Evolutionary conservation across 2,797 vertebrate species (phyloP), one percentile per base, ranked within the genome.

Genomic region (Uromys caudimaculatus): DNA sequence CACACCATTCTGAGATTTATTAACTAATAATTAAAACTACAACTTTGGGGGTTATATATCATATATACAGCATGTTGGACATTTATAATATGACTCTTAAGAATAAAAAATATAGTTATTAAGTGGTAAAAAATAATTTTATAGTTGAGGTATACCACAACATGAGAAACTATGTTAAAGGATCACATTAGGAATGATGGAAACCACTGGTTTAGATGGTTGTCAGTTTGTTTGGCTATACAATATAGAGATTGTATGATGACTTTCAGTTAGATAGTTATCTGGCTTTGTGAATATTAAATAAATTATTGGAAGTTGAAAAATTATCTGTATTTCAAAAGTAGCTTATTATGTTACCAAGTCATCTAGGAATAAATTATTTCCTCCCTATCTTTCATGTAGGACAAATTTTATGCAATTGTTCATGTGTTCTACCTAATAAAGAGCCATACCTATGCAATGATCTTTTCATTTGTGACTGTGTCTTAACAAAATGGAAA

Each of bases 281-380:
- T 67, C 71, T 94, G 35, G 8, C n/a, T 64, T 83, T 56, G 35
- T 86, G 38, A 91, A 56, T 94, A 41, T 62, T 67, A 38, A 93
- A 50, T 87, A 94, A 75, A 86, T 32, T 0, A 1, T 10, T 16
- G 52, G 44, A 19, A 3, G 54, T 69, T 78, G 3, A 47, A 67
- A 14, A 89, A 2, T 93, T 96, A 12, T 83, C 1, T 84, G 21
- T n/a, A 60, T 41, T 24, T 21, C 71, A 81, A n/a, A 38, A 85
- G 16, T 82, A 58, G 52, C 0, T 58, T 92, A 3, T 47, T 89
- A 10, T 32, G 0, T 75, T 77, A 67, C 78, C 41, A 91, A 29
- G 11, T 94, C 12, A 76, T 81, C 13, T n/a, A 32, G 12, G 27
- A 90, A 83, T 32, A 19, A 64, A 60, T 44, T 95, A 94, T 38